Percentiles rank a stretch among this genome's conserved stretches.
phyloP scores from a whole-genome alignment of 2,113 vertebrate genomes.

The Tachycineta bicolor region DNA sequence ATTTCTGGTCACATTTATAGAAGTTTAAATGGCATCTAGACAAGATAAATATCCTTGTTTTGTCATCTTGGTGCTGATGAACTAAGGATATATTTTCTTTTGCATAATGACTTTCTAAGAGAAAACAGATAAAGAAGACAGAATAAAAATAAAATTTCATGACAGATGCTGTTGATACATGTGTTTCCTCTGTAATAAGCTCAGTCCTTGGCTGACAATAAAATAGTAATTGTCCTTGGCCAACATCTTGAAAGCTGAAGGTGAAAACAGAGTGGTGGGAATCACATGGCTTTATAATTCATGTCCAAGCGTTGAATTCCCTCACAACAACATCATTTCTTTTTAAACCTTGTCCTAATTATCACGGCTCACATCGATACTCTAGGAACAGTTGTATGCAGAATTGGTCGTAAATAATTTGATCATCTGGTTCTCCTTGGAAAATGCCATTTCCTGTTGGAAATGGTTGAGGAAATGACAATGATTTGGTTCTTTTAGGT shows the following conservation, averaged over 20 bases:
- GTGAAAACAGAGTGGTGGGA: background rate
- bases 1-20: constrained; percentile 4
- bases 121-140: constrained; percentile 15
- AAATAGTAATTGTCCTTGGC: background rate
- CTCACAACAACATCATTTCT: background rate
- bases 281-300: background rate
- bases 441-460: background rate
- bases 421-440: background rate
- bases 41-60: background rate
- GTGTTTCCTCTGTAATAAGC: background rate
- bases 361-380: background rate
- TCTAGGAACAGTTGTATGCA: background rate
- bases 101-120: constrained; percentile 9
- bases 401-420: background rate
- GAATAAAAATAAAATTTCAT: background rate
- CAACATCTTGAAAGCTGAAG: background rate
- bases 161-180: background rate
- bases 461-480: background rate
- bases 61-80: background rate
- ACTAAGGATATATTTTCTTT: background rate
- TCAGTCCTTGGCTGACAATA: background rate
- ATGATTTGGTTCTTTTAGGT: background rate
- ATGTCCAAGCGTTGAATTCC: background rate
- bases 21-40: background rate
- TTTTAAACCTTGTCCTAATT: background rate